Percentiles rank a stretch among this genome's conserved stretches.
Evolutionary conservation across 2,113 vertebrate species (phyloP).

Genomic region (Empidonax alnorum): DNA sequence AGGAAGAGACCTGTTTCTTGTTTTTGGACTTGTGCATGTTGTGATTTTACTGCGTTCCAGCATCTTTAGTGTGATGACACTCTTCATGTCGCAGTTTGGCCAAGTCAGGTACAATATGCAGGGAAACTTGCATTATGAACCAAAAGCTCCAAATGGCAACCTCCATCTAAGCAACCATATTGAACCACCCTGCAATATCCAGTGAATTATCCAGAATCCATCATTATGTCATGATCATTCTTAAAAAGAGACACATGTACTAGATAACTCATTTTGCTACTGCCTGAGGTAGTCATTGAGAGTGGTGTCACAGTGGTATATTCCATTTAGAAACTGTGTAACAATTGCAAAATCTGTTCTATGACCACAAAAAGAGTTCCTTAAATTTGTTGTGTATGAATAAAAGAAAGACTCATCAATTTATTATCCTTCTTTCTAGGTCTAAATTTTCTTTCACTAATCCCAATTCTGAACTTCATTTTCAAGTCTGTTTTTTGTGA

Average conservation of each 20-base stretch:
- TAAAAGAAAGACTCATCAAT: neutral
- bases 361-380: neutral
- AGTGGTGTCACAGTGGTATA: slow-evolving; percentile 12
- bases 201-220: neutral
- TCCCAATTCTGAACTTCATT: slow-evolving; percentile 79
- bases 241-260: neutral
- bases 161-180: slow-evolving; percentile 46
- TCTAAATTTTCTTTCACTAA: slow-evolving; percentile 93
- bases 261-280: neutral
- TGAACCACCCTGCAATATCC: slow-evolving; percentile 48
- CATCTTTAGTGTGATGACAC: slow-evolving; percentile 60
- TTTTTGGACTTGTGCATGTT: slow-evolving; percentile 69
- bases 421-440: slow-evolving; percentile 74
- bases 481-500: neutral
- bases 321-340: neutral
- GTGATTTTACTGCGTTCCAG: slow-evolving; percentile 68
- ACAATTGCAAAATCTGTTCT: neutral
- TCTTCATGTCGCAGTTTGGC: slow-evolving; percentile 63
- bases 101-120: slow-evolving; percentile 61
- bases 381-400: slow-evolving; percentile 42
- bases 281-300: slow-evolving; percentile 13
- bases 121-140: slow-evolving; percentile 54
- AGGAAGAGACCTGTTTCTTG: slow-evolving; percentile 66
- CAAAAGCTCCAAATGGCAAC: slow-evolving; percentile 56
- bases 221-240: slow-evolving; percentile 14